These are phyloP conservation scores for Serripes groenlandicus DNA, from an alignment of 2,888 invertebrate genomes.

Conservation along the genomic window DNA sequence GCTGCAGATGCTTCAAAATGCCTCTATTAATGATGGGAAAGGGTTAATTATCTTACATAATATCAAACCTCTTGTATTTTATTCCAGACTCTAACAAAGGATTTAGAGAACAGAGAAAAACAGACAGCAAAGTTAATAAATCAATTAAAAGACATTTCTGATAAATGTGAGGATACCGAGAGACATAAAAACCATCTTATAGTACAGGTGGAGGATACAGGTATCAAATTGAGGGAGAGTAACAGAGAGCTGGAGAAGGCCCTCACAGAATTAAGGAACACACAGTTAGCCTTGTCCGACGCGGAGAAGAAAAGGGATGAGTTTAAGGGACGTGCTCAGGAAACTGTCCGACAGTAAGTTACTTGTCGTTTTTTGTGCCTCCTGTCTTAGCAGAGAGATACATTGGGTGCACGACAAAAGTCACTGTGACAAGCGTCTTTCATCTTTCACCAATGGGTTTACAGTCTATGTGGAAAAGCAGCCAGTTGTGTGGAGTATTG, in stretches of 20 bases:
- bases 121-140: slow-evolving; percentile 81
- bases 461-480: too few relatives aligned
- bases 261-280: slow-evolving; percentile 76
- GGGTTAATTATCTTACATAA: too few relatives aligned
- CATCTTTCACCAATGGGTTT: too few relatives aligned
- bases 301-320: slow-evolving; percentile 83
- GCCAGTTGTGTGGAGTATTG: too few relatives aligned
- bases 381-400: too few relatives aligned
- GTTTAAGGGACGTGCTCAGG: slow-evolving; percentile 83
- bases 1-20: too few relatives aligned
- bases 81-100: slow-evolving; percentile 82
- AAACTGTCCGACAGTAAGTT: slow-evolving; percentile 84
- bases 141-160: slow-evolving; percentile 81
- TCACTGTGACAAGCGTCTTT: too few relatives aligned
- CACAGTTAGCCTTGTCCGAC: slow-evolving; percentile 77
- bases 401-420: too few relatives aligned
- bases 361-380: background rate
- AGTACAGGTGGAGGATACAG: slow-evolving; percentile 80
- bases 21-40: too few relatives aligned
- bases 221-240: slow-evolving; percentile 75
- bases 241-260: slow-evolving; percentile 80
- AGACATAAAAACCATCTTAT: slow-evolving; percentile 75
- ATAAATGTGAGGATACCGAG: slow-evolving; percentile 81
- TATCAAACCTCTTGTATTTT: too few relatives aligned
- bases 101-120: slow-evolving; percentile 80